phyloP scores from a whole-genome alignment of 2,888 invertebrate genomes.

The Epistrophe grossulariae region DNA sequence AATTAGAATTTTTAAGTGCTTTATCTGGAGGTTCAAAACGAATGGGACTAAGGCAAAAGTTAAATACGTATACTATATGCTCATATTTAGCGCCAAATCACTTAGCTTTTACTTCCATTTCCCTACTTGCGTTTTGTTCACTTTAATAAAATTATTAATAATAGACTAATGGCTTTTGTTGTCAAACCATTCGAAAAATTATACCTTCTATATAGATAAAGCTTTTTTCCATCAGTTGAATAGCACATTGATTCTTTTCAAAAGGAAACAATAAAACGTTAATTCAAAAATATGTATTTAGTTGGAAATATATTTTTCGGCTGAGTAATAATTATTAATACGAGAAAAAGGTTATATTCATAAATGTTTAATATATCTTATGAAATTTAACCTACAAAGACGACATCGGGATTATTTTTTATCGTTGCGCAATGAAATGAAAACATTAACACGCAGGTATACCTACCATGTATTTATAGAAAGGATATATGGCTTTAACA shows the following conservation, averaged over 20 bases:
- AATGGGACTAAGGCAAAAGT: not conserved
- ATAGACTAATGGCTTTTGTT: too few relatives aligned
- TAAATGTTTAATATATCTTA: not conserved
- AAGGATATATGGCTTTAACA: constrained; percentile 1
- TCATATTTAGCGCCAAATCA: not conserved
- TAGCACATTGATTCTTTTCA: not conserved
- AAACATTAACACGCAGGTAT: constrained; percentile 22
- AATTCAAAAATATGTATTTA: not conserved
- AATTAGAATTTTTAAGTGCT: not conserved
- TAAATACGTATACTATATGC: not conserved
- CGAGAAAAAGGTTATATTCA: not conserved
- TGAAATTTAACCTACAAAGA: constrained; percentile 7
- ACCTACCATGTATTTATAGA: not conserved
- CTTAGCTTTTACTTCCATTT: not conserved
- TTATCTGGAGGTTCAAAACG: not conserved
- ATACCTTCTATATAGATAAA: not conserved
- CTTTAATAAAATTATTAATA: too few relatives aligned
- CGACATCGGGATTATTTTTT: constrained; percentile 1
- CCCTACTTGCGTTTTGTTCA: too few relatives aligned
- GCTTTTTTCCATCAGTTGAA: not conserved
- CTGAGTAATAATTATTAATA: not conserved
- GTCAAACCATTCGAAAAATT: not conserved
- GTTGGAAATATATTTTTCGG: not conserved
- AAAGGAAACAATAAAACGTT: not conserved
- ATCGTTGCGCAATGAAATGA: constrained; percentile 24